Base-by-base conservation (phyloP, 2,797 vertebrate genomes). In the Xenopus petersii region DNA sequence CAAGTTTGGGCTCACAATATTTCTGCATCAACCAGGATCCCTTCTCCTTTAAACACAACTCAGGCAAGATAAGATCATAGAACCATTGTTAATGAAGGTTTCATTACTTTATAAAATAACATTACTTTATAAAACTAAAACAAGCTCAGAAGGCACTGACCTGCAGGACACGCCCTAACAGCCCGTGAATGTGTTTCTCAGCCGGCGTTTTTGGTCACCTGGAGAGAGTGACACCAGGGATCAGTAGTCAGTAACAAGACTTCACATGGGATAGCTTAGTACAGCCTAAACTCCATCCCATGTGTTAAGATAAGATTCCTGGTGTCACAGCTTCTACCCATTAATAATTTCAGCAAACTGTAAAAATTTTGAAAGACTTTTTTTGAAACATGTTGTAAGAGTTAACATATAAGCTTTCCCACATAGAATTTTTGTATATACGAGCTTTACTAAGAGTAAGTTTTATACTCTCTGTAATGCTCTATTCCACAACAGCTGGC, bases 141-240 rank as follows among this genome's bases (percentile, higher is more conserved):
- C 11, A 51, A 51, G 11, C 83, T 83, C 83, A 84, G 86, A 89
- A 88, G 88, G 88, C 87, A 92, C 89, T 84, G 93, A 92, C 86
- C 75, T 73, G 71, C 70, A 24, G 49, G 12, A 47, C 63, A 61
- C 24, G 58, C 36, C 75, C 75, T 78, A 78, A 59, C 26, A 64
- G 75, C 51, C 70, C 59, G 71, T 65, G 90, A 87, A 42, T 42
- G 91, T 93, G 94, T 94, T 97, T 97, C 95, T 95, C 96, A 96
- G 96, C 93, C 94, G 90, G 95, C 94, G 94, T 42, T 95, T 94
- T 92, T 77, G 91, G 88, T 90, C 89, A 92, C 91, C 91, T 92
- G 85, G 82, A 90, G 87, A 78, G 85, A 96, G 86, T 87, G 89
- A 98, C 95, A 98, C 91, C 96, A 97, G 89, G 96, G 93, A 94